Evolutionary conservation across 2,888 invertebrate genomes (phyloP), one percentile per base, ranked within the genome.

Genomic region (Acleris cristana): DNA sequence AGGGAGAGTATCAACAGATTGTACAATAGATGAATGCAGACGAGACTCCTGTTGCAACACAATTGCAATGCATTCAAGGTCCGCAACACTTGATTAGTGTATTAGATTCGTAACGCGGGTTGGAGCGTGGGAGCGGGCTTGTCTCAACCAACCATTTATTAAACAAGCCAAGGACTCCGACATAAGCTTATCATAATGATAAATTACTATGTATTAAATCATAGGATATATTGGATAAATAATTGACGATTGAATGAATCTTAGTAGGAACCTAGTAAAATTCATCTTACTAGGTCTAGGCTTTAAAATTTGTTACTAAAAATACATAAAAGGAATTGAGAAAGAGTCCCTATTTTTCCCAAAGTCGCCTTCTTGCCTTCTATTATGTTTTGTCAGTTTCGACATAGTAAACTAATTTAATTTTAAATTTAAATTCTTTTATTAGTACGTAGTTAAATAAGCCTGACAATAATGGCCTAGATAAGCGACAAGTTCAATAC

Each of bases 41-140:
- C 44, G 19, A 52, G 52, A 40, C 49, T 62, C 67, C 67, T 48
- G 62, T 67, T 67, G 67, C 63, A 58, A 48, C 49, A 58, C 53
- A 52, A 66, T 62, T 67, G 58, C 67, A 54, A 21, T 49, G 56
- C 61, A 45, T 2, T 48, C 79, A 82, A 83, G 78, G 81, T 78
- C 74, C 73, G 67, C 65, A 72, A 74, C 76, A 76, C 74, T 75
- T 75, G 76, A 79, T 80, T 78, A 74, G 76, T 79, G 73, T 75
- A 78, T 82, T 78, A 79, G 76, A 78, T 78, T 81, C 79, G 48
- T 82, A 83, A 82, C 80, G 80, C 79, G 69, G 76, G 78, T 75
- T 77, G 75, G 74, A 82, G 84, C 85, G 90, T 90, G 89, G 89
- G 89, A 88, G 75, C 72, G 68, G 82, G 80, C 82, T 83, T 87